Conservation (phyloP, 2,888 invertebrate genomes). For the Tineola bisselliella region DNA sequence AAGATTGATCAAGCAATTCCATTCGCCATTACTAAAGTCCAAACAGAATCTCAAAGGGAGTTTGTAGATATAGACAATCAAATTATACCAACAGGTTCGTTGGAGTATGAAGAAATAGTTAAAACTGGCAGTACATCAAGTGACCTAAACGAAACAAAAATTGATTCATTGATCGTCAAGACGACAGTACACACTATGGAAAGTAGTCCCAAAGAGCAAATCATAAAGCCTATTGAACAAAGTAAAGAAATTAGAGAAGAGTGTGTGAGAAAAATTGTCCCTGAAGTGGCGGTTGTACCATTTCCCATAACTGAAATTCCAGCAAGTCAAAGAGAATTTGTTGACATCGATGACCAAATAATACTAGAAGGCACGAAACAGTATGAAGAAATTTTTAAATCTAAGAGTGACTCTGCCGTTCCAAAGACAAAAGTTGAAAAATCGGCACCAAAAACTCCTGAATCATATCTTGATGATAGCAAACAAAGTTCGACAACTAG, state of each 20-base stretch:
- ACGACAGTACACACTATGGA: constrained; percentile 29
- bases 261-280: constrained; percentile 42
- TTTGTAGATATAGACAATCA: constrained; percentile 61
- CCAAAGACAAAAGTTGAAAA: constrained; percentile 58
- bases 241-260: constrained; percentile 33
- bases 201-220: constrained; percentile 24
- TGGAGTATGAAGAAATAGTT: constrained; percentile 53
- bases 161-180: constrained; percentile 31
- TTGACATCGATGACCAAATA: constrained; percentile 57
- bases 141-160: neutral
- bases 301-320: constrained; percentile 55
- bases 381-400: constrained; percentile 60
- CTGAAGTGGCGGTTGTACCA: constrained; percentile 49
- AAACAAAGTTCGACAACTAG: constrained; percentile 70
- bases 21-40: constrained; percentile 47
- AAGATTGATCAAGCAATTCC: constrained; percentile 41
- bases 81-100: constrained; percentile 54
- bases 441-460: constrained; percentile 47
- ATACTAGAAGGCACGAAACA: constrained; percentile 51
- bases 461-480: constrained; percentile 52
- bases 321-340: constrained; percentile 57
- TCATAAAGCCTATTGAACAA: constrained; percentile 17
- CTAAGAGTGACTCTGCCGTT: constrained; percentile 61
- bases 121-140: constrained; percentile 20
- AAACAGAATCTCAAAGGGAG: constrained; percentile 39